Evolutionary conservation across 2,113 vertebrate genomes (phyloP).

Genomic region (Ceratotherium simum): DNA sequence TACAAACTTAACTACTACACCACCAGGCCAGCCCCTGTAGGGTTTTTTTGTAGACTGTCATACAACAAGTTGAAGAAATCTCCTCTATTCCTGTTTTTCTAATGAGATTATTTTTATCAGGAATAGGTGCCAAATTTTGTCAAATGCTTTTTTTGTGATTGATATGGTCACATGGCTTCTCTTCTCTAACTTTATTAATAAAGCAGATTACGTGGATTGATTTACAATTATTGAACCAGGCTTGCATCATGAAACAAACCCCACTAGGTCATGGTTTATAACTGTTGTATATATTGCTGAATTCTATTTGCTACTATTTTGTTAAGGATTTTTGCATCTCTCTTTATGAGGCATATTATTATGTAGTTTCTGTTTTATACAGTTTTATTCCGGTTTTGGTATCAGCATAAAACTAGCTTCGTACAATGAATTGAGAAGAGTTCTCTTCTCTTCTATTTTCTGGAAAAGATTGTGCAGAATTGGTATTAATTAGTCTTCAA

Average conservation of each 20-base stretch:
- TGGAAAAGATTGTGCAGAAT: too few species aligned
- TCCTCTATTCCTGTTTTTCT: neutral
- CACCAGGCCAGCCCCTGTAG: too few species aligned
- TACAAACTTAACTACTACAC: too few species aligned
- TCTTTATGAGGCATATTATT: neutral
- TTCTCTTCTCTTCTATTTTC: too few species aligned
- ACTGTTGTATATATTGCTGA: neutral
- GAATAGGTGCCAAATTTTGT: too few species aligned
- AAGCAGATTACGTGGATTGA: neutral
- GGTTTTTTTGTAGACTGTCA: neutral
- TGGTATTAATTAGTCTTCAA: too few species aligned
- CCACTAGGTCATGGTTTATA: neutral
- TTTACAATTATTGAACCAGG: neutral
- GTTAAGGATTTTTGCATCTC: neutral
- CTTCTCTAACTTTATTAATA: neutral
- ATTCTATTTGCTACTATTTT: neutral
- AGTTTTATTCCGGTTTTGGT: too few species aligned
- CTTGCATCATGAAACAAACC: neutral
- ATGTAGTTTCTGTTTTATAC: neutral
- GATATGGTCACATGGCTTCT: too few species aligned
- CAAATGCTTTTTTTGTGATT: too few species aligned
- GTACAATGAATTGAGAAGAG: too few species aligned
- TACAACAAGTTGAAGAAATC: neutral
- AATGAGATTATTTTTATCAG: neutral
- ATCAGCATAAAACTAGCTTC: too few species aligned